A percentile compares a stretch with the other conserved stretches of the same genome.
Conservation (phyloP, 1,140 invertebrate genomes). For the Hermatobates lingyangjiaoensis region DNA sequence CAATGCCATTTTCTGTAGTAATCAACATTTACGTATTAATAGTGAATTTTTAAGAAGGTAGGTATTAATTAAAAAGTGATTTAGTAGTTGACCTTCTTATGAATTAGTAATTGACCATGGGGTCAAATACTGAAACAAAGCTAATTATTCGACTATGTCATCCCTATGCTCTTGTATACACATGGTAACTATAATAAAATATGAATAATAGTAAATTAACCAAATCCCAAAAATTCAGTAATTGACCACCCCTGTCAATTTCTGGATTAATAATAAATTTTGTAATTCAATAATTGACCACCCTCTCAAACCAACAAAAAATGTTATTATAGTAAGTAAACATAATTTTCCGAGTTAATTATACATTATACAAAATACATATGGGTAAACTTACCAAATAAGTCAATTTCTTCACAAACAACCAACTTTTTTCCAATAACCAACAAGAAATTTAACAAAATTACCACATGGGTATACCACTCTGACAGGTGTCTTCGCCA, state of each 20-base stretch:
- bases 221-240: background rate
- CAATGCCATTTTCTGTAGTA: background rate
- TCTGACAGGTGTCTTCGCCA: no score
- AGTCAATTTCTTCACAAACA: no score
- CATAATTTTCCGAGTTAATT: background rate
- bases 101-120: slow-evolving; percentile 5
- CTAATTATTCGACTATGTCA: background rate
- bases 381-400: no score
- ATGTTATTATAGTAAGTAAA: background rate
- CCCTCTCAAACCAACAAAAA: background rate
- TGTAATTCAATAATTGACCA: no score
- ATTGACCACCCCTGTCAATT: no score
- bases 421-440: no score
- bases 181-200: background rate
- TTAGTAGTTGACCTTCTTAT: background rate
- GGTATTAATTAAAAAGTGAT: background rate
- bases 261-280: no score
- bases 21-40: background rate
- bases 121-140: slow-evolving; percentile 4
- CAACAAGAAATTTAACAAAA: no score
- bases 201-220: background rate
- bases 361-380: no score
- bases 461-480: no score
- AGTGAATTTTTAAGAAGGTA: background rate
- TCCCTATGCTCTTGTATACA: background rate